Percentiles rank a stretch among this genome's conserved stretches.
Conservation (phyloP, 2,797 vertebrate species). For the Poeciliopsis turneri region DNA sequence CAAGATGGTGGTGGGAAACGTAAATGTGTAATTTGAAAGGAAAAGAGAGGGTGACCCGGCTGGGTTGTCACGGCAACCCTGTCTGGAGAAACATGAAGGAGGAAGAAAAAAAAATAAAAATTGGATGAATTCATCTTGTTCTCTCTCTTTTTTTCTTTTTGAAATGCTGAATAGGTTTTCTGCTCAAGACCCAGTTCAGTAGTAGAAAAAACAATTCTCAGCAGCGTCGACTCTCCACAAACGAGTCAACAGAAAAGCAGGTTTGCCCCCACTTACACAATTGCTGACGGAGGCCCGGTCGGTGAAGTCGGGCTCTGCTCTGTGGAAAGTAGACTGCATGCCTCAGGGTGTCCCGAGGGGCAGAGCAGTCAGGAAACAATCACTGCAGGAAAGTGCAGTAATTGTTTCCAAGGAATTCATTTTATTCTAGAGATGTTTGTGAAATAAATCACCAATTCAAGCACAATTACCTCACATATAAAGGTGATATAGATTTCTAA, state of each 20-base stretch:
- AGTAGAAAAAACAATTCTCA: slow-evolving; percentile 3
- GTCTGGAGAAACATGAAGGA: slow-evolving; percentile 39
- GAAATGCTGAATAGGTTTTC: slow-evolving; percentile 20
- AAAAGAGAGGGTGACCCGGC: slow-evolving; percentile 48
- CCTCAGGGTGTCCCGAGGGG: slow-evolving; percentile 2
- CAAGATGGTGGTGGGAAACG: background rate
- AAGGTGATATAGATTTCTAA: background rate
- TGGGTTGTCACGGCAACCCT: slow-evolving; percentile 77
- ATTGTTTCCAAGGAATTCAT: background rate
- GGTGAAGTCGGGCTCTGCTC: slow-evolving; percentile 41
- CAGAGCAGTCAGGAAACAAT: background rate
- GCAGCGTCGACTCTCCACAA: slow-evolving; percentile 17
- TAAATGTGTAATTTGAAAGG: slow-evolving; percentile 3
- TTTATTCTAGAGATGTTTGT: background rate
- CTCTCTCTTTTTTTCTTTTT: background rate
- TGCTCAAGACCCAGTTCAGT: slow-evolving; percentile 11
- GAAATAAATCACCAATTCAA: background rate
- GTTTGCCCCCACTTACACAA: slow-evolving; percentile 46
- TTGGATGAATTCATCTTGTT: slow-evolving; percentile 56
- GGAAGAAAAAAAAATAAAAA: slow-evolving; percentile 30
- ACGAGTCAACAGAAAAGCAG: slow-evolving; percentile 38
- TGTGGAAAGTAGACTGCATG: slow-evolving; percentile 26
- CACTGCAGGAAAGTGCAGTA: background rate
- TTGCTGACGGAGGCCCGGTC: slow-evolving; percentile 39
- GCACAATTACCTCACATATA: background rate